phyloP scores from a whole-genome alignment of 2,113 vertebrate genomes.

The Eudyptes chrysolophus region DNA sequence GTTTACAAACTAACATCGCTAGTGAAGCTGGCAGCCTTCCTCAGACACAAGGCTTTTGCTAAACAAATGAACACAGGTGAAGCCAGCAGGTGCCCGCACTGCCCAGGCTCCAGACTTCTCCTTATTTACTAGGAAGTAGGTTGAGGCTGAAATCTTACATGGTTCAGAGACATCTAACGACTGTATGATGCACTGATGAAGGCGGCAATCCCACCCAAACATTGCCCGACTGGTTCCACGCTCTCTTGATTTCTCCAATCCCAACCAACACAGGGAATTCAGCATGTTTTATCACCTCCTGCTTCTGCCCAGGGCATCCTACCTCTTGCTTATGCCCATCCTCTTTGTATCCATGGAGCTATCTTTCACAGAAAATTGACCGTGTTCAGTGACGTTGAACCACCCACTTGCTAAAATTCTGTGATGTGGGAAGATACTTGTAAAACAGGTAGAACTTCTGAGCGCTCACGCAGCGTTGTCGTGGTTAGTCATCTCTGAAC shows the following conservation, averaged over 20 bases:
- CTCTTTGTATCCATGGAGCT: background rate
- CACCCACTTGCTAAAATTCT: background rate
- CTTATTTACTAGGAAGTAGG: background rate
- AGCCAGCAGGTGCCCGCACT: background rate
- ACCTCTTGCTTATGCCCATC: background rate
- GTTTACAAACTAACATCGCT: background rate
- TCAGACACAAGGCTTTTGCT: background rate
- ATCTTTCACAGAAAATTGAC: background rate
- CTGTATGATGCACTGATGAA: background rate
- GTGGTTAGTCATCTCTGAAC: background rate
- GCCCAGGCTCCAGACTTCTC: background rate
- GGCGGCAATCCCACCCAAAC: background rate
- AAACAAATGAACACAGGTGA: background rate
- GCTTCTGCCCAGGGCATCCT: background rate
- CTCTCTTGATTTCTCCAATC: background rate
- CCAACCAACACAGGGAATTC: background rate
- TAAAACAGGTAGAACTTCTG: background rate
- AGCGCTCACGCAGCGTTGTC: fast-evolving
- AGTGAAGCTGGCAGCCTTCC: background rate
- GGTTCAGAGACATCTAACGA: background rate
- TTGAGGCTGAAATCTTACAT: background rate
- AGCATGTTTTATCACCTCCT: background rate
- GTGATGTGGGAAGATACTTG: background rate
- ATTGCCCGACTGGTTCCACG: background rate
- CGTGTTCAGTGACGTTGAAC: background rate